phyloP scores from a whole-genome alignment of 1,140 invertebrate genomes.

The Arion vulgaris region DNA sequence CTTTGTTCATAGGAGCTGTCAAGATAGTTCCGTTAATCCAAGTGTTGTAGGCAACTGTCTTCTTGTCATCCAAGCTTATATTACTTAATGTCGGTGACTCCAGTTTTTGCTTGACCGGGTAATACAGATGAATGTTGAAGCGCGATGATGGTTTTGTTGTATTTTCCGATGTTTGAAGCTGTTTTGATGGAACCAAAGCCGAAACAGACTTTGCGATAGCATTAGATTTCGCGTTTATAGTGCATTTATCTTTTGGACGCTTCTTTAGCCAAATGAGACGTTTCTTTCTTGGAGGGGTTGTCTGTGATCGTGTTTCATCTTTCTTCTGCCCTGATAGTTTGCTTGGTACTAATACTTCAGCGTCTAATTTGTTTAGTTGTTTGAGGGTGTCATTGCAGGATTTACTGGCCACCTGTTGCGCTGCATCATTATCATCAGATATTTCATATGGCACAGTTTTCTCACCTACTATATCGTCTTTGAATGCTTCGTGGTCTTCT shows the following conservation, averaged over 20 bases:
- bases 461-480: background rate
- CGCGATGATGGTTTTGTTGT: background rate
- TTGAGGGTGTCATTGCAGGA: background rate
- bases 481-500: conserved; percentile 3
- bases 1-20: conserved; percentile 13
- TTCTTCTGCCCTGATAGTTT: background rate
- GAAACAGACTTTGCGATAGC: background rate
- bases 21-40: background rate
- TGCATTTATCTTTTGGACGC: background rate
- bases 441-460: background rate
- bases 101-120: background rate
- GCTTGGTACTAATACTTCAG: background rate
- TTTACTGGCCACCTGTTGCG: background rate
- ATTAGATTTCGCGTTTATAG: background rate
- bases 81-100: background rate
- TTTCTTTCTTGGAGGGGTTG: background rate
- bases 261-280: conserved; percentile 8
- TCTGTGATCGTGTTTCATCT: background rate
- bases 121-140: background rate
- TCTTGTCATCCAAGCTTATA: background rate
- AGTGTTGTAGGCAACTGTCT: background rate
- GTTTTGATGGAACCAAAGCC: background rate
- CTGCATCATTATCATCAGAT: too few relatives aligned
- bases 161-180: background rate
- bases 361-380: background rate